Conservation (phyloP, 2,113 vertebrate genomes). For the Ammodytes marinus region DNA sequence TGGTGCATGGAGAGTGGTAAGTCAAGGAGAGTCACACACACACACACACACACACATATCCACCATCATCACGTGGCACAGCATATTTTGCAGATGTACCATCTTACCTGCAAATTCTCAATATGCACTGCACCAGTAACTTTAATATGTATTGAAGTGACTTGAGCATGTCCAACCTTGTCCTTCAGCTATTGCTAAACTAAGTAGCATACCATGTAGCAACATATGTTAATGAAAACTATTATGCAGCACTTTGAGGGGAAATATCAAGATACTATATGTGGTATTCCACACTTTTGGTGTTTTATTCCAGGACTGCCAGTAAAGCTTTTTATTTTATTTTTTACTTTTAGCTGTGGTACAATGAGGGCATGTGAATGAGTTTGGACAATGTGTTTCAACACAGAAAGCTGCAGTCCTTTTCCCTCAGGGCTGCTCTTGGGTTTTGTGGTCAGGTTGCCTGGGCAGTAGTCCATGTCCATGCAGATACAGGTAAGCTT, state of each 20-base stretch:
- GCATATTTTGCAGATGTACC: background rate
- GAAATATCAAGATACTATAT: background rate
- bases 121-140: background rate
- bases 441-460: constrained; percentile 56
- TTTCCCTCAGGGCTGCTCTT: constrained; percentile 57
- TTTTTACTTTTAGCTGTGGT: constrained; percentile 13
- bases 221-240: background rate
- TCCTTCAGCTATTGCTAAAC: background rate
- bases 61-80: too few relatives aligned
- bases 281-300: background rate
- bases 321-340: background rate
- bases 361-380: constrained; percentile 27
- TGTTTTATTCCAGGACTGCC: background rate
- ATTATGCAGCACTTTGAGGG: background rate
- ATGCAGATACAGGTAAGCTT: constrained; percentile 55
- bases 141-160: background rate
- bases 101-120: background rate
- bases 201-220: background rate
- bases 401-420: constrained; percentile 55
- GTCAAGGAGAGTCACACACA: too few relatives aligned
- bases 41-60: too few relatives aligned
- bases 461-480: constrained; percentile 57
- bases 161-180: background rate
- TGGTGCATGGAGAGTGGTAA: too few relatives aligned
- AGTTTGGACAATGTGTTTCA: constrained; percentile 30